These are phyloP conservation scores for Setophaga kirtlandii DNA, from an alignment of 2,113 vertebrate genomes.

Conservation along the genomic window DNA sequence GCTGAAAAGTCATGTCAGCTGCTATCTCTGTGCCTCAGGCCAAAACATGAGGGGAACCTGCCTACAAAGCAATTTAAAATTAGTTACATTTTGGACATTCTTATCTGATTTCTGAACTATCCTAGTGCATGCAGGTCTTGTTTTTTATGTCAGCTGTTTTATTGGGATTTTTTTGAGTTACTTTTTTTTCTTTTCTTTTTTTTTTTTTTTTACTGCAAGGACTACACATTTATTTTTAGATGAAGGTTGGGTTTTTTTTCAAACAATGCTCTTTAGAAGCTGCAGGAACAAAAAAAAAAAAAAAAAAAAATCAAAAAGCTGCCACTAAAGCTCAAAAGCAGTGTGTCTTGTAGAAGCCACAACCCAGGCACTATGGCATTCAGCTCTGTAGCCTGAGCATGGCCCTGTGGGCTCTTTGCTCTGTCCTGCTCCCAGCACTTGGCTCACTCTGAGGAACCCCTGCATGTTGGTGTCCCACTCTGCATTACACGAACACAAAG, in stretches of 20 bases:
- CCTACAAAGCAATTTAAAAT: neutral
- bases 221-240: neutral
- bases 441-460: neutral
- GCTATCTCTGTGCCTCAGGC: neutral
- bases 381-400: neutral
- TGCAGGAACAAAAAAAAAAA: neutral
- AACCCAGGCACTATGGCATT: neutral
- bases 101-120: neutral
- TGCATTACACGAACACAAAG: neutral
- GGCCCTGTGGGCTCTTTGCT: neutral
- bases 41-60: neutral
- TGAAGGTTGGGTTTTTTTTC: neutral
- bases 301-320: neutral
- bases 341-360: neutral
- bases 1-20: neutral
- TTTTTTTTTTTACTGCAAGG: neutral
- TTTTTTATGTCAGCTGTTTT: neutral
- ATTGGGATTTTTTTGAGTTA: neutral
- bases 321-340: neutral
- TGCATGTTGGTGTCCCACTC: neutral
- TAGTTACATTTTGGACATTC: neutral
- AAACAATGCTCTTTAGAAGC: neutral
- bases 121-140: neutral
- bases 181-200: neutral
- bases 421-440: neutral